Base-by-base conservation (phyloP, 1,140 invertebrate genomes). In the Arctopsyche grandis region DNA sequence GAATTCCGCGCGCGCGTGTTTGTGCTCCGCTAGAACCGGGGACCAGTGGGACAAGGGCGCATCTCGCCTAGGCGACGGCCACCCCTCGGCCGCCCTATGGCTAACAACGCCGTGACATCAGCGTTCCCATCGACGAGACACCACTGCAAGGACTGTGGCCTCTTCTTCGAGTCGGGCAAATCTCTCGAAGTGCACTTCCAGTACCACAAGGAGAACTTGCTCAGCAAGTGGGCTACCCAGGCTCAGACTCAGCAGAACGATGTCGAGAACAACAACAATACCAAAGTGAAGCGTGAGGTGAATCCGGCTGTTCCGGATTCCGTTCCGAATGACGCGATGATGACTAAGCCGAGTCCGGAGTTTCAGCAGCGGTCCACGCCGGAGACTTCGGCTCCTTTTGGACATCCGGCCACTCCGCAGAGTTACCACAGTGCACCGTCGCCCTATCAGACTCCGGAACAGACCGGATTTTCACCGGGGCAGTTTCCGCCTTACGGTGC, bases 161-260 rank as follows among this genome's bases (percentile, higher is more conserved):
- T 95, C 44, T 91, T 90, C 82, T 91, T 95, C 83, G 93, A 95
- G 83, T 92, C 92, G 83, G 89, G 91, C 43, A 92, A 92, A 80
- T 94, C 93, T 56, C 88, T 95, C 66, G 92, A 94, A 82, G 93
- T 94, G 75, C 93, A 95, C 87, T 87, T 94, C 79, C 91, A 92
- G 80, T 95, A 95, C 84, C 93, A 95, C 82, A 93, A 94, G 83
- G 92, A 93, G 83, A 94, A 93, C 82, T 86, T 94, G 75, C 86
- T 94, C 78, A 92, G 89, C 83, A 93, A 93, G 85, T 94, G 93
- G 93, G 91, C 91, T n/a, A 90, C 85, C n/a, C 91, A 92, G 84
- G 86, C 87, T 16, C 84, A 85, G 63, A 88, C 86, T 83, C 83
- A 88, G 46, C 87, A 90, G 81, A 87, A 89, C 87, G 91, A 91